phyloP scores from a whole-genome alignment of 2,113 vertebrate genomes.

The Genyomyrus donnyi region DNA sequence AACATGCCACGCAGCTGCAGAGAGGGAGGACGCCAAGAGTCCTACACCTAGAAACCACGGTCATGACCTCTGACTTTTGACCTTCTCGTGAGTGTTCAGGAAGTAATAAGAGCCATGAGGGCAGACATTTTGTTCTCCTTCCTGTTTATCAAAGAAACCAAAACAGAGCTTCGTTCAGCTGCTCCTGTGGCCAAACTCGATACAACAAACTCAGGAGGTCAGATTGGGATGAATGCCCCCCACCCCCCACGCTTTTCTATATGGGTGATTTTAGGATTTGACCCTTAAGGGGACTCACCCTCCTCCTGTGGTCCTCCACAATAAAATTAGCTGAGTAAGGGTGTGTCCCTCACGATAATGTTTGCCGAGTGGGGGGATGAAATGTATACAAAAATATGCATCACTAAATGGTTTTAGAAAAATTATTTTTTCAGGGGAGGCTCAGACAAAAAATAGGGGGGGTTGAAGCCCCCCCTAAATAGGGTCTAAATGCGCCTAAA shows the following conservation, averaged over 20 bases:
- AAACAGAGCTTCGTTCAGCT: background rate
- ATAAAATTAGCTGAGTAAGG: background rate
- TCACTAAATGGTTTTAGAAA: too few species aligned
- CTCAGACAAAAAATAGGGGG: background rate
- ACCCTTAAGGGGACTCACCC: background rate
- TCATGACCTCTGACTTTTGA: background rate
- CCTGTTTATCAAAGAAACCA: constrained; percentile 1
- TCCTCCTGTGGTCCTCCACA: too few species aligned
- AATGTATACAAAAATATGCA: background rate
- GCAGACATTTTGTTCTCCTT: constrained; percentile 8
- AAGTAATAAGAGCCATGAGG: background rate
- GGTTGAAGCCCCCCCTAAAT: background rate
- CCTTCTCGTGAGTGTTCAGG: background rate
- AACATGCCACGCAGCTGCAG: background rate
- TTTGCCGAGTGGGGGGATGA: too few species aligned
- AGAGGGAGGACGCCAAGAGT: background rate
- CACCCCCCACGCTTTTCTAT: background rate
- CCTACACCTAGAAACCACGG: background rate
- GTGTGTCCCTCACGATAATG: background rate
- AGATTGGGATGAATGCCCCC: background rate
- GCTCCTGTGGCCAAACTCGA: background rate
- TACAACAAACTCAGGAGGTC: background rate
- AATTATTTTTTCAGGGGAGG: background rate
- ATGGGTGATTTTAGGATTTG: background rate
- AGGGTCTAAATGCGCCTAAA: background rate